Conservation (phyloP, 2,113 vertebrate genomes). For the Dicrurus megarhynchus region DNA sequence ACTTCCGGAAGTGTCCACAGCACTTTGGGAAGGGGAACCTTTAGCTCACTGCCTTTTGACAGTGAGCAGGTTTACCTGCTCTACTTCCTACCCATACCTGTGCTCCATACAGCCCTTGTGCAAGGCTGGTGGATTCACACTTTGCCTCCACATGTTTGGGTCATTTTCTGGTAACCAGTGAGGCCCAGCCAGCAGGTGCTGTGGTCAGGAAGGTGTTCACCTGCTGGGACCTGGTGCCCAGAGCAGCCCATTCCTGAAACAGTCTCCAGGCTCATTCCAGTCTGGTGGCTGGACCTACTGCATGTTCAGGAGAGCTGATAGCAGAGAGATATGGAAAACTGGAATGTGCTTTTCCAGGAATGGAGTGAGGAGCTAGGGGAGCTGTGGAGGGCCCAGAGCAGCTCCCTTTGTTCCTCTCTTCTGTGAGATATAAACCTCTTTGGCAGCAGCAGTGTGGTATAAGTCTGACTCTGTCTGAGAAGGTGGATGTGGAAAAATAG, state of each 20-base stretch:
- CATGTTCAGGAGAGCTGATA: fast-evolving
- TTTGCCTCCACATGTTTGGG: background rate
- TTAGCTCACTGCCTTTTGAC: background rate
- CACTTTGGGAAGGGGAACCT: background rate
- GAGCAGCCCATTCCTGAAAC: background rate
- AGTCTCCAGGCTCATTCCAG: background rate
- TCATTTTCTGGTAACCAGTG: background rate
- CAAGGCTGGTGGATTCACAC: background rate
- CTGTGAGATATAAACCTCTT: background rate
- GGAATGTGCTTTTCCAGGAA: background rate
- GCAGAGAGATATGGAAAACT: background rate
- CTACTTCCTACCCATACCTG: background rate
- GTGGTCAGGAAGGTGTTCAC: background rate
- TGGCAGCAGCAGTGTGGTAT: background rate
- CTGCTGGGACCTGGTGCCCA: background rate
- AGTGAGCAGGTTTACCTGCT: background rate
- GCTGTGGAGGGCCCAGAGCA: background rate
- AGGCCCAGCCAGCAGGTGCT: background rate
- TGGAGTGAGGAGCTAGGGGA: background rate
- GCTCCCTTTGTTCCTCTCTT: background rate
- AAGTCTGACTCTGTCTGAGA: background rate
- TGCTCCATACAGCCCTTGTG: background rate
- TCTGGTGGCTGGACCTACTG: background rate
- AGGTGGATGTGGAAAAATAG: background rate
- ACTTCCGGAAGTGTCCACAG: background rate